These are phyloP conservation scores for Capromys pilorides DNA, from an alignment of 2,797 vertebrate genomes.

Conservation along the genomic window DNA sequence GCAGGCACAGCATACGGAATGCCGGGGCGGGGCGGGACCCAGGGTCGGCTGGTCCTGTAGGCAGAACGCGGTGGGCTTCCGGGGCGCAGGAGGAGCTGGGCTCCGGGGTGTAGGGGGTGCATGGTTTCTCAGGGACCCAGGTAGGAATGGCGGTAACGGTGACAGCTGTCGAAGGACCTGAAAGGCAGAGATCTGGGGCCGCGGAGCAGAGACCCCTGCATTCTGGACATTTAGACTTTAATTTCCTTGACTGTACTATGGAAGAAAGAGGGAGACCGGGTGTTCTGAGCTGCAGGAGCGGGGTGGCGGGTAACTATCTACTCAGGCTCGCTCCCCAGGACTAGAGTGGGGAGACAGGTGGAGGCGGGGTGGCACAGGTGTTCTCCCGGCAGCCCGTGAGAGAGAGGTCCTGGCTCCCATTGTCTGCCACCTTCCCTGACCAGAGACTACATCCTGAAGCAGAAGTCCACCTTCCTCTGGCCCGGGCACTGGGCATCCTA, in stretches of 20 bases:
- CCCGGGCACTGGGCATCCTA: background rate
- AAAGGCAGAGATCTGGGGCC: background rate
- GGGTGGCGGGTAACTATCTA: background rate
- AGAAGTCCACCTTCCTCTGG: background rate
- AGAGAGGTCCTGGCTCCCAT: too few species aligned
- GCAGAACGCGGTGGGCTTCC: background rate
- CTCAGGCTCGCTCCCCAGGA: background rate
- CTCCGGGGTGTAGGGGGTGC: background rate
- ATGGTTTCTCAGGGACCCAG: background rate
- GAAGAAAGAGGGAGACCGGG: background rate
- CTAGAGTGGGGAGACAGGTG: background rate
- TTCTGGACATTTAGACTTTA: background rate
- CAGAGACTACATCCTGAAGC: background rate
- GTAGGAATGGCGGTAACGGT: conserved; percentile 60
- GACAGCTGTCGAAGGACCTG: background rate
- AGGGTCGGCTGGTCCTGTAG: background rate
- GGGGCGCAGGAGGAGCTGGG: background rate
- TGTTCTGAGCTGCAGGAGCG: background rate
- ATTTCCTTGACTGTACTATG: background rate
- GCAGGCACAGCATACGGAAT: background rate
- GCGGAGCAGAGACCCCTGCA: background rate
- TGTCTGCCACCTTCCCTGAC: background rate
- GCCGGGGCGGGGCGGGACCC: background rate
- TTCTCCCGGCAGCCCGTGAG: background rate
- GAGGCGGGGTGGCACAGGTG: background rate